Evolutionary conservation across 2,888 invertebrate species (phyloP).

Genomic region (Choreutis nemorana): DNA sequence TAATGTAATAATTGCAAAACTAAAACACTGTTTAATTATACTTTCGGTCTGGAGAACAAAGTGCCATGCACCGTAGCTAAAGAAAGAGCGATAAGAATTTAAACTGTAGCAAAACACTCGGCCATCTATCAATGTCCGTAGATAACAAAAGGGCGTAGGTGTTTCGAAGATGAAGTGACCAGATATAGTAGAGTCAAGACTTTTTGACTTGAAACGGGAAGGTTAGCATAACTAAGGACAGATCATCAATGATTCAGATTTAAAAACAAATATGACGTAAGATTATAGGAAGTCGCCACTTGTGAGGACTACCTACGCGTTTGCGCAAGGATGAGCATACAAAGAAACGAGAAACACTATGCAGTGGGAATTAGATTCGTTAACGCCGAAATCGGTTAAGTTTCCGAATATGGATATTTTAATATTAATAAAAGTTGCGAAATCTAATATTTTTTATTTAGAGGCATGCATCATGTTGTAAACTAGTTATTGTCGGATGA

Average conservation of each 20-base stretch:
- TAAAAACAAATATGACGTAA: constrained; percentile 38
- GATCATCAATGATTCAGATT: constrained; percentile 18
- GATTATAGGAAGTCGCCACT: constrained; percentile 51
- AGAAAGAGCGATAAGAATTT: constrained; percentile 19
- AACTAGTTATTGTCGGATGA: too few relatives aligned
- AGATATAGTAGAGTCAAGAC: constrained; percentile 7
- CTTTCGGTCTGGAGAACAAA: too few relatives aligned
- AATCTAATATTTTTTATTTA: background rate
- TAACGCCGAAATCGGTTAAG: too few relatives aligned
- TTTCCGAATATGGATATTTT: too few relatives aligned
- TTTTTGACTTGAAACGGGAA: constrained; percentile 7
- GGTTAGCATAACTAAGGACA: constrained; percentile 8
- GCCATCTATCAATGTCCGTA: too few relatives aligned
- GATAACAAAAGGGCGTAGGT: too few relatives aligned
- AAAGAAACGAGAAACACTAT: too few relatives aligned
- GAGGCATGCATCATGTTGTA: constrained; percentile 10
- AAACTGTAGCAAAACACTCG: constrained; percentile 17
- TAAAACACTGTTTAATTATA: too few relatives aligned
- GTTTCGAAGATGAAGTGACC: too few relatives aligned
- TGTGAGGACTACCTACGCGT: constrained; percentile 44
- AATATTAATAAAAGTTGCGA: background rate
- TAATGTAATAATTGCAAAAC: constrained; percentile 23
- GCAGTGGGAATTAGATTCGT: too few relatives aligned
- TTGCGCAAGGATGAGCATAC: constrained; percentile 25
- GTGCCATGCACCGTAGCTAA: constrained; percentile 23